Base-by-base conservation (phyloP, 30 jellyfish, hydroid and myxozoan genomes). In the Hydra vulgaris region DNA sequence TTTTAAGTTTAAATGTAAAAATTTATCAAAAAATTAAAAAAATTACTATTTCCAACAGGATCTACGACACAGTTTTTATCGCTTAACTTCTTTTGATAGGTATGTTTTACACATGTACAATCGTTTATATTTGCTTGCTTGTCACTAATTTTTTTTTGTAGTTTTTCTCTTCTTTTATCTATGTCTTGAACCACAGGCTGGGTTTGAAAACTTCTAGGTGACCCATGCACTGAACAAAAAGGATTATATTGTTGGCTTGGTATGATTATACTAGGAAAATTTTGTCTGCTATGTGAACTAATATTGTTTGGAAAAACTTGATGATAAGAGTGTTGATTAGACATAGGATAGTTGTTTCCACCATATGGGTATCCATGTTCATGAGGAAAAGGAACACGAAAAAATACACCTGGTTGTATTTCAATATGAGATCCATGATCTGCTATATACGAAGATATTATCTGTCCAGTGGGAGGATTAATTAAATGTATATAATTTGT, bases 321-420 rank as follows among this genome's bases (percentile, higher is more conserved):
- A 23, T 72, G 86, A 24, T 79, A 82, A n/a, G 52, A 82, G 26
- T 54, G 23, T 79, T 82, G 82, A 18, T 27, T 66, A 22, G 79
- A 25, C 56, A 55, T 82, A 17, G 86, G 68, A 23, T 75, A 94
- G 61, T 77, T 85, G 16, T 87, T 87, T 18, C 89, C 89, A 68
- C 16, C 82, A 18, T 95, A 76, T 26, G 85, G 90, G 69, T 87
- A 87, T 21, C 92, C 88, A 71, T 87, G 99, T 67, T 85, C 96
- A 21, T 93, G 96, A 7, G 99, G 99, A 79, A 25, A 93, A 1
- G 99, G 99, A 0, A 93, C 99, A 26, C 96, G 89, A 74, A 93
- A 93, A 23, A 87, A 83, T 87, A 87, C 87, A 8, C 99, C 99
- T 7, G 99, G 99, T 40, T 88, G 96, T 20, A 93, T 83, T 53